Evolutionary conservation across 2,113 vertebrate genomes (phyloP).

Genomic region (Phrynosoma blainvillii): DNA sequence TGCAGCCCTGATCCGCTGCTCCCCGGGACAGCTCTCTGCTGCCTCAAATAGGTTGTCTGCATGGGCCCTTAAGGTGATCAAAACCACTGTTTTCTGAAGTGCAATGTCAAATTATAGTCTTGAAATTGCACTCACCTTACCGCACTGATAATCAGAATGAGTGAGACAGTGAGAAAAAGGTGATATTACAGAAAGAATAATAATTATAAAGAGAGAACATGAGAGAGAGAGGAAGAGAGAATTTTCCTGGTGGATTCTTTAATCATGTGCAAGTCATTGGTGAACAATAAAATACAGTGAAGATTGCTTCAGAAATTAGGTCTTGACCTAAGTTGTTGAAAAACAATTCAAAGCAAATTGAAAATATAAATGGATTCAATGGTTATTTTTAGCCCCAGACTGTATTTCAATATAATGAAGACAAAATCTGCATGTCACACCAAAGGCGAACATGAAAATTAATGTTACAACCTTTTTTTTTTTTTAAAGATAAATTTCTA

Average conservation of each 20-base stretch:
- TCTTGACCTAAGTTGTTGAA: constrained; percentile 86
- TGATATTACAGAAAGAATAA: constrained; percentile 68
- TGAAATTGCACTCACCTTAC: constrained; percentile 58
- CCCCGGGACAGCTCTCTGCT: too few species aligned
- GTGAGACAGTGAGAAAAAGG: constrained; percentile 55
- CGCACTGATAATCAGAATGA: constrained; percentile 41
- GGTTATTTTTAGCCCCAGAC: constrained; percentile 58
- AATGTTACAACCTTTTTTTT: constrained; percentile 62
- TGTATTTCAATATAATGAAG: constrained; percentile 84
- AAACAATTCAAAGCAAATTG: constrained; percentile 85
- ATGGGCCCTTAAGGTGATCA: constrained; percentile 10
- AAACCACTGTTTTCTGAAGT: constrained; percentile 52
- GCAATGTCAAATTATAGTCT: constrained; percentile 38
- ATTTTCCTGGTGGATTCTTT: constrained; percentile 81
- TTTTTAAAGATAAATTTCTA: constrained; percentile 50
- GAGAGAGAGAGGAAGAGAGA: constrained; percentile 44
- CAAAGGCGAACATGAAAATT: constrained; percentile 78
- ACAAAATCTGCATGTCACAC: constrained; percentile 76
- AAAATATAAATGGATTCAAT: constrained; percentile 85
- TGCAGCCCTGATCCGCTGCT: too few species aligned
- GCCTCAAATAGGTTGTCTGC: too few species aligned
- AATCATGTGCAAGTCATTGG: constrained; percentile 76
- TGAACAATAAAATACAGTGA: constrained; percentile 74
- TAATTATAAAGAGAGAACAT: constrained; percentile 7
- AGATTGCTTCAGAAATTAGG: constrained; percentile 82